These are phyloP conservation scores for Isurus oxyrinchus DNA, from an alignment of 2,113 vertebrate genomes.

Conservation along the genomic window DNA sequence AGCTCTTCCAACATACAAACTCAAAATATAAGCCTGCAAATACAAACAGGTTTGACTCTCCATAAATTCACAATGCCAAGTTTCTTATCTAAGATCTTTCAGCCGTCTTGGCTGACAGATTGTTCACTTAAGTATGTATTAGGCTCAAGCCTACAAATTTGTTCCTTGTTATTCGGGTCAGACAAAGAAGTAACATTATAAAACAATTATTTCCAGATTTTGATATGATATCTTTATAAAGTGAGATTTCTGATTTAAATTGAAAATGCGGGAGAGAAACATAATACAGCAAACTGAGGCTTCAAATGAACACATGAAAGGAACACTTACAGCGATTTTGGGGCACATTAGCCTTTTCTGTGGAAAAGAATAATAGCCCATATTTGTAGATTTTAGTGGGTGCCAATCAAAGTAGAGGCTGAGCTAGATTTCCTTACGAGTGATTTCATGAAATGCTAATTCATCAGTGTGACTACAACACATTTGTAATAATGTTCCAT, in stretches of 20 bases:
- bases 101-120: slow-evolving; percentile 32
- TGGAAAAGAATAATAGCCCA: not conserved
- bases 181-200: slow-evolving; percentile 26
- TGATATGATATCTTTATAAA: slow-evolving; percentile 23
- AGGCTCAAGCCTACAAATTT: slow-evolving; percentile 30
- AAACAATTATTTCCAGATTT: slow-evolving; percentile 35
- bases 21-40: not conserved
- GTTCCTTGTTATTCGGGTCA: slow-evolving; percentile 34
- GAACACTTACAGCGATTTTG: not conserved
- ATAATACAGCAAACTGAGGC: not conserved
- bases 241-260: not conserved
- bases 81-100: slow-evolving; percentile 24
- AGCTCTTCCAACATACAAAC: not conserved
- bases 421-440: not conserved
- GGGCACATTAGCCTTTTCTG: not conserved
- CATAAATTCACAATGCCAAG: slow-evolving; percentile 7
- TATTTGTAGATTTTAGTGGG: not conserved
- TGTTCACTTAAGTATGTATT: slow-evolving; percentile 22
- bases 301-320: not conserved
- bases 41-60: not conserved
- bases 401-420: not conserved
- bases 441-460: not conserved
- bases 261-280: not conserved
- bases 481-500: not conserved
- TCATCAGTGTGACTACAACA: not conserved